Evolutionary conservation across 2,113 vertebrate species (phyloP).

Genomic region (Turdus rufiventris): DNA sequence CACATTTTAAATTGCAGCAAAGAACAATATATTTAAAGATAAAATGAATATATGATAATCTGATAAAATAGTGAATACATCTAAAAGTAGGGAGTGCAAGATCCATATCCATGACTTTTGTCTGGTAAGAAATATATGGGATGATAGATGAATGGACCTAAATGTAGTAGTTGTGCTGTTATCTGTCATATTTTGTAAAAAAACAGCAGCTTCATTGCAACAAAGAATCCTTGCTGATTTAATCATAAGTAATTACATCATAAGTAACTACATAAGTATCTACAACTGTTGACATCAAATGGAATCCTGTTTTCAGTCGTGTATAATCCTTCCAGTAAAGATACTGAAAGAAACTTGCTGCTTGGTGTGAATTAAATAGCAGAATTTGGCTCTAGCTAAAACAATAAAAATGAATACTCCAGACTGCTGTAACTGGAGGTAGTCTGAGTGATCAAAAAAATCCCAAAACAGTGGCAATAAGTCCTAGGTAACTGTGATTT

Average conservation of each 20-base stretch:
- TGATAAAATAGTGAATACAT: neutral
- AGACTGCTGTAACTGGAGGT: neutral
- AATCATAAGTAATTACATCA: neutral
- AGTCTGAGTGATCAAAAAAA: neutral
- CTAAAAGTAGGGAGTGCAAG: neutral
- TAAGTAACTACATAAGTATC: neutral
- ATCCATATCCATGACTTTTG: neutral
- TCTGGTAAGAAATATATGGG: neutral
- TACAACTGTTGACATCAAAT: neutral
- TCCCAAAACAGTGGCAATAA: neutral
- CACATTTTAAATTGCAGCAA: neutral
- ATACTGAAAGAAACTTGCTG: neutral
- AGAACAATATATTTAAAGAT: neutral
- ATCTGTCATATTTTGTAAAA: neutral
- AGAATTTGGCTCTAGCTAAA: neutral
- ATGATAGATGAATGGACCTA: neutral
- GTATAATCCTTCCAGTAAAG: neutral
- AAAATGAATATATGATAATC: neutral
- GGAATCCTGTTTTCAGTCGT: neutral
- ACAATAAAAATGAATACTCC: neutral
- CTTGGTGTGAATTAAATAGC: neutral
- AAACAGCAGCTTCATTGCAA: neutral
- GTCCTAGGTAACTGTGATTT: neutral
- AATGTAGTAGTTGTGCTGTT: neutral
- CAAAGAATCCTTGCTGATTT: neutral